Percentiles rank a stretch among this genome's conserved stretches.
Conservation (phyloP, 2,113 vertebrate species). For the Ginglymostoma cirratum region DNA sequence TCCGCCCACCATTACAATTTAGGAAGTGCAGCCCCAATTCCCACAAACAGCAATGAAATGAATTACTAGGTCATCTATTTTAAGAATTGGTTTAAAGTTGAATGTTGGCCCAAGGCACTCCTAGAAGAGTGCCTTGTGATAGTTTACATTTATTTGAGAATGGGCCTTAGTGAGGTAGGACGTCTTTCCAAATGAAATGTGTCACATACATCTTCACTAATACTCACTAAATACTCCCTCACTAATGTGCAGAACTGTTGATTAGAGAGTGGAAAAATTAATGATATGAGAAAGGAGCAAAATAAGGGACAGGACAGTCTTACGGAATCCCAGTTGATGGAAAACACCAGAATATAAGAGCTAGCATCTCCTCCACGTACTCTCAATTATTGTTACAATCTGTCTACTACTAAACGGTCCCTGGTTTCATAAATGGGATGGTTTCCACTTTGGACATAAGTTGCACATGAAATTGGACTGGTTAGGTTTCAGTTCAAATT, state of each 20-base stretch:
- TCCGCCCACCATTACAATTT: not conserved
- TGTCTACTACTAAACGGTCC: not conserved
- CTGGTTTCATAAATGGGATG: not conserved
- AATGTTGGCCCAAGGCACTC: not conserved
- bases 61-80: not conserved
- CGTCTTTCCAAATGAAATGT: too few relatives aligned
- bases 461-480: not conserved
- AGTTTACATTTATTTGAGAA: too few relatives aligned
- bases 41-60: not conserved
- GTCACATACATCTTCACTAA: too few relatives aligned
- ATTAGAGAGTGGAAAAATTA: not conserved
- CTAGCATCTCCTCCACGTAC: not conserved
- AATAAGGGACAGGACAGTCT: not conserved
- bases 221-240: not conserved
- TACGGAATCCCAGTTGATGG: not conserved
- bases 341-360: not conserved
- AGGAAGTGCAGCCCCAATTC: not conserved
- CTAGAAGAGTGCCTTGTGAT: not conserved
- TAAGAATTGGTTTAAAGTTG: not conserved
- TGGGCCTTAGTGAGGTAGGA: too few relatives aligned
- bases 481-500: not conserved
- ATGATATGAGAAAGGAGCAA: not conserved
- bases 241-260: not conserved
- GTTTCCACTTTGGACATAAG: not conserved
- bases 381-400: not conserved